Percentiles rank a stretch among this genome's conserved stretches.
Conservation (phyloP, 1,140 invertebrate genomes). For the Varroa destructor region DNA sequence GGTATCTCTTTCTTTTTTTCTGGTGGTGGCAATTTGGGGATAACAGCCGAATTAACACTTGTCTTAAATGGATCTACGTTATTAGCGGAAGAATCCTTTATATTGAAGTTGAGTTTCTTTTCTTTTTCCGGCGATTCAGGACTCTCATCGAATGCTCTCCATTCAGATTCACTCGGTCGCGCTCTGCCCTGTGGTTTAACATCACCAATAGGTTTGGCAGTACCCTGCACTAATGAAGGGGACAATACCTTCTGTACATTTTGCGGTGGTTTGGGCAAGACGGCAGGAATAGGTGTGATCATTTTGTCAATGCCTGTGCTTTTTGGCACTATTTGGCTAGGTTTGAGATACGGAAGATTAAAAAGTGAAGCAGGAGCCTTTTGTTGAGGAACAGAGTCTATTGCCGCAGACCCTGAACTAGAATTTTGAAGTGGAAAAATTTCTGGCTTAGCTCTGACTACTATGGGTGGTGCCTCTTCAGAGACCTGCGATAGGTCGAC, state of each 20-base stretch:
- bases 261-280: conserved; percentile 8
- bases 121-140: conserved; percentile 11
- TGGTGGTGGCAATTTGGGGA: conserved; percentile 11
- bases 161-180: background rate
- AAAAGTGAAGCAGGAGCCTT: background rate
- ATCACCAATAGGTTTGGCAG: background rate
- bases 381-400: background rate
- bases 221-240: background rate
- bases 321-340: background rate
- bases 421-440: background rate
- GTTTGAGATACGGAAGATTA: conserved; percentile 22
- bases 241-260: background rate
- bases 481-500: conserved; percentile 8
- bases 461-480: conserved; percentile 38
- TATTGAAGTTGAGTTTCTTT: conserved; percentile 6
- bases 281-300: background rate
- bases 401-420: background rate
- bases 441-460: background rate
- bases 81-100: background rate
- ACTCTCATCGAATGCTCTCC: conserved; percentile 6
- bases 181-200: no score
- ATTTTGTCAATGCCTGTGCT: background rate
- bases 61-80: background rate
- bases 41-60: background rate
- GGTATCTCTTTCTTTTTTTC: conserved; percentile 20